Evolutionary conservation across 2,113 vertebrate species (phyloP), one percentile per base, ranked within the genome.

Genomic region (Alectura lathami): DNA sequence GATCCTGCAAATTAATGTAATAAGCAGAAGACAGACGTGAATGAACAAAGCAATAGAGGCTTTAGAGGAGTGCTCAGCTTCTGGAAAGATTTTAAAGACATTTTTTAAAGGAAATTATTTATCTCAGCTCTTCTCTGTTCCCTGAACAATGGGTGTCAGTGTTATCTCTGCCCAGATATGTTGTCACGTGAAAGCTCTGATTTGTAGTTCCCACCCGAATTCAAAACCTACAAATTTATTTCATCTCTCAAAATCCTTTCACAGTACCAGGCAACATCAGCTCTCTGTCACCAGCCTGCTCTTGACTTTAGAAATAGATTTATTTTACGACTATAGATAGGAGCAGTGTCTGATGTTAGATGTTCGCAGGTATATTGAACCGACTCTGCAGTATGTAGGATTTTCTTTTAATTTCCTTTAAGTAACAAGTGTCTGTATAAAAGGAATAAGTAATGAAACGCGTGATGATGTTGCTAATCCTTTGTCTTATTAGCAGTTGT

Each of bases 331-430:
- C 32, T 17, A 3, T 40, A 42, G 59, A 29, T 56, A 78, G 92
- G 27, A 92, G 38, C 45, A 80, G 17, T 42, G 59, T 88, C 75
- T 83, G 54, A 63, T 80, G 51, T 83, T 53, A 68, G 60, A 48
- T 86, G 21, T 74, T 83, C 0, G 0, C 34, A 56, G 82, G 42
- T 83, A 17, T 63, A 74, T 77, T 89, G 73, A 91, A 67, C 26
- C 59, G 67, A 48, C 43, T 86, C 73, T 59, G 30, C 47, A 43
- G 72, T 7, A n/a, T 23, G 16, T 36, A 83, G 62, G 47, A 54
- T 63, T 83, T 92, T 60, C 34, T 78, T 94, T 75, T 74, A 29
- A 83, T 96, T 97, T 96, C 67, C 72, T 88, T 30, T 56, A 82
- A 85, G 70, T 78, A 91, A 75, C 45, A 69, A 85, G 24, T 62